Conservation (phyloP, 2,797 vertebrate species). For the Neomorphus geoffroyi region DNA sequence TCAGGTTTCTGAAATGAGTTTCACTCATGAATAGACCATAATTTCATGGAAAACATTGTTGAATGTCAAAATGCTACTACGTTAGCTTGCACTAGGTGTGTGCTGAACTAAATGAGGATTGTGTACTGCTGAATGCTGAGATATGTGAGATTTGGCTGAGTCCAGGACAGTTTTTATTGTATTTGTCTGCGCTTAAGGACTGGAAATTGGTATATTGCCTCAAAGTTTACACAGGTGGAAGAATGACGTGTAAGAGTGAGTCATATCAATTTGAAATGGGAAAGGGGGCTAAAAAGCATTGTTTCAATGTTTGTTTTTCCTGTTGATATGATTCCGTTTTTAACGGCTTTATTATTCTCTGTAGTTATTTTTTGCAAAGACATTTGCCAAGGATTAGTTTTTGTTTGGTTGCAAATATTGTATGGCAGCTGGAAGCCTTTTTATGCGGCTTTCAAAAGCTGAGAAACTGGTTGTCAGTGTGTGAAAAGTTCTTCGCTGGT, state of each 20-base stretch:
- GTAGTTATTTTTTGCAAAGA: constrained; percentile 45
- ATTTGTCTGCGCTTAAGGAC: neutral
- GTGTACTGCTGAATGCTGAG: neutral
- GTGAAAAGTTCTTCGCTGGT: constrained; percentile 57
- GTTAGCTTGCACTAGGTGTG: neutral
- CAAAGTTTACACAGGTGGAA: constrained; percentile 45
- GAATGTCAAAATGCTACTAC: neutral
- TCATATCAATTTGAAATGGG: neutral
- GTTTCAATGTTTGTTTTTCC: constrained; percentile 29
- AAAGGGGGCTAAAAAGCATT: neutral
- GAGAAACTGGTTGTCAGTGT: constrained; percentile 61
- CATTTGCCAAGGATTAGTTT: constrained; percentile 58
- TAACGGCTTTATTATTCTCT: constrained; percentile 44
- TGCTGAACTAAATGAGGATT: neutral
- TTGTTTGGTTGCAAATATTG: constrained; percentile 55
- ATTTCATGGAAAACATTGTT: neutral
- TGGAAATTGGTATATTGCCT: constrained; percentile 4
- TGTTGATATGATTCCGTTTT: constrained; percentile 10
- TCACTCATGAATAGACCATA: neutral
- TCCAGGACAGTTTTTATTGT: neutral
- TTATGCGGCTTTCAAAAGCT: constrained; percentile 12
- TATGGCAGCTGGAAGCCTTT: constrained; percentile 59
- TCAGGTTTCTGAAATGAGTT: neutral
- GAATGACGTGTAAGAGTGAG: neutral
- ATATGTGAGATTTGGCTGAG: neutral